phyloP scores from a whole-genome alignment of 2,797 vertebrate species.

The Neopelma chrysocephalum region DNA sequence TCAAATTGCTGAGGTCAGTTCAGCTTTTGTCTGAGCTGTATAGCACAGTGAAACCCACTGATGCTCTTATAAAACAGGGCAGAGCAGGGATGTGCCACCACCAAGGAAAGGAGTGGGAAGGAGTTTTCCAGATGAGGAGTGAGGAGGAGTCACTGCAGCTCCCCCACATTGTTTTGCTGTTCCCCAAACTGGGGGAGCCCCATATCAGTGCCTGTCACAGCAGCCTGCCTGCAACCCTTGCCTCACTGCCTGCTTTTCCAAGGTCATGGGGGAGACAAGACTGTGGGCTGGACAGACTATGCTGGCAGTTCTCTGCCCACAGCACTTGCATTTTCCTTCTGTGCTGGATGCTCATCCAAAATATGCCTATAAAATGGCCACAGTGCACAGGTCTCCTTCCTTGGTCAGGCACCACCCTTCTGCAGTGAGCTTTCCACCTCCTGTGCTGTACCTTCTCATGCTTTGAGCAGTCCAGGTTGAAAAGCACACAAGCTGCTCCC shows the following conservation, averaged over 20 bases:
- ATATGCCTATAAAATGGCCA: accelerated
- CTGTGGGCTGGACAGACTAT: background rate
- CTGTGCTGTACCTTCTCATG: background rate
- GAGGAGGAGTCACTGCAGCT: background rate
- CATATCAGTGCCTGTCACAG: accelerated
- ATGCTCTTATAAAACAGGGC: background rate
- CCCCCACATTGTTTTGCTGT: accelerated
- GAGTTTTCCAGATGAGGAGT: background rate
- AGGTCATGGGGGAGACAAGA: background rate
- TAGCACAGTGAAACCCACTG: background rate
- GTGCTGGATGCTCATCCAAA: background rate
- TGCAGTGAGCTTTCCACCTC: background rate
- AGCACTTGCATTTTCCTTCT: background rate
- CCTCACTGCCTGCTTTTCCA: background rate
- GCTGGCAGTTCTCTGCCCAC: background rate
- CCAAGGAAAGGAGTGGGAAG: background rate
- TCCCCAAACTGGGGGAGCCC: background rate
- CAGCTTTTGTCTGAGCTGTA: background rate
- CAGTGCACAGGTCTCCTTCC: background rate
- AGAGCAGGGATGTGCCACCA: background rate
- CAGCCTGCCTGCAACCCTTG: background rate
- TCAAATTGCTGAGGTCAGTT: background rate
- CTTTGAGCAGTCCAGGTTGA: background rate
- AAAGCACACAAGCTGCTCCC: background rate
- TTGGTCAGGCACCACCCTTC: background rate